Evolutionary conservation across 2,113 vertebrate species (phyloP), one percentile per base, ranked within the genome.

Genomic region (Lophius piscatorius): DNA sequence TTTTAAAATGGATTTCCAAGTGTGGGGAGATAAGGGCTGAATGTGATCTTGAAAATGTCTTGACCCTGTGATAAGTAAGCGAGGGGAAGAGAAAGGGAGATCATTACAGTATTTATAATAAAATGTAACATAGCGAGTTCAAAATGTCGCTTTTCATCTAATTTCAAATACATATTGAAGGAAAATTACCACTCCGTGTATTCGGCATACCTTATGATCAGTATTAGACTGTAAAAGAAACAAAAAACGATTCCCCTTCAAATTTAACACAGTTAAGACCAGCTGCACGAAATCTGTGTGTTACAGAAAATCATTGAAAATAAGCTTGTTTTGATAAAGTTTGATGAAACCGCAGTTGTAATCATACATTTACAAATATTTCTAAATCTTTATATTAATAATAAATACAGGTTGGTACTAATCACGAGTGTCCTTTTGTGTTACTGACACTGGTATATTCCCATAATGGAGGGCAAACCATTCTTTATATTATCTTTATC

Each of bases 1-100:
- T 87, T 85, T 83, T 78, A 80, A 89, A 90, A 88, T 64, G 70
- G 73, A 91, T 88, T 90, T 80, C 75, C 36, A 45, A 87, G 67
- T 77, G 70, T 86, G 87, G 83, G 57, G 42, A 88, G 86, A 91
- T 87, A 88, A 81, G 73, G 63, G 35, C 17, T 29, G 23, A 83
- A 81, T 78, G 39, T 58, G 59, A 80, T 78, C 52, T 57, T 39
- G 38, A 72, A 76, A 83, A 73, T 47, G 54, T 69, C 61, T 72
- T 42, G 31, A 6, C 54, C 58, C 28, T 6, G 47, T 65, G 62
- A 82, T 41, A 62, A 59, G 44, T 45, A 36, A 41, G 34, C 33
- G 23, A 39, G 60, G 49, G 46, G 48, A 36, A 65, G 38, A 59
- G 55, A 80, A 20, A 12, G 23, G 58, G 48, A 38, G 46, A 73